These are phyloP conservation scores for Tachuris rubrigastra DNA, from an alignment of 2,113 vertebrate genomes.

Conservation along the genomic window DNA sequence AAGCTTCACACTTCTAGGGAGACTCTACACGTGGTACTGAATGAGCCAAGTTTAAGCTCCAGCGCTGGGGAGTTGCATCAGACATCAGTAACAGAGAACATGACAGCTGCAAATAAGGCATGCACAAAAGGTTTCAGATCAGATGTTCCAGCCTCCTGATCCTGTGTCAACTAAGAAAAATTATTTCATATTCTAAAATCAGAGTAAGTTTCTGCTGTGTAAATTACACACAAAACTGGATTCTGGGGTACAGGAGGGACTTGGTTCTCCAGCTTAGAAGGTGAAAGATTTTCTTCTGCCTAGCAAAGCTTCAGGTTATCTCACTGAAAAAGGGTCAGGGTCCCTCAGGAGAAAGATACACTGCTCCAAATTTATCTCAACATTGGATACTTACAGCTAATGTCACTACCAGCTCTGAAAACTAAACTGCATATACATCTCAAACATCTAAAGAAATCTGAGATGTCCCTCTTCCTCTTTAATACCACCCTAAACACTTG, in stretches of 20 bases:
- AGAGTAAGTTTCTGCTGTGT: background rate
- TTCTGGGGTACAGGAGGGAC: background rate
- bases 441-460: background rate
- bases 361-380: background rate
- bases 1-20: background rate
- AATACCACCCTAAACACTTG: background rate
- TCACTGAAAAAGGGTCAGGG: accelerated
- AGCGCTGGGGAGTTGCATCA: background rate
- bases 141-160: background rate
- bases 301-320: background rate
- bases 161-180: background rate
- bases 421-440: background rate
- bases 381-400: background rate
- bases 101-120: background rate
- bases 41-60: background rate
- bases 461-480: background rate
- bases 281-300: background rate
- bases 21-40: background rate
- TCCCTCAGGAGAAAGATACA: background rate
- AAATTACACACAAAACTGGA: background rate
- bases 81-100: background rate
- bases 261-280: background rate
- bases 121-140: background rate
- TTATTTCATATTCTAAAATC: background rate
- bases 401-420: background rate